Base-by-base conservation (phyloP, 2,888 invertebrate genomes). In the Pseudoips prasinana region DNA sequence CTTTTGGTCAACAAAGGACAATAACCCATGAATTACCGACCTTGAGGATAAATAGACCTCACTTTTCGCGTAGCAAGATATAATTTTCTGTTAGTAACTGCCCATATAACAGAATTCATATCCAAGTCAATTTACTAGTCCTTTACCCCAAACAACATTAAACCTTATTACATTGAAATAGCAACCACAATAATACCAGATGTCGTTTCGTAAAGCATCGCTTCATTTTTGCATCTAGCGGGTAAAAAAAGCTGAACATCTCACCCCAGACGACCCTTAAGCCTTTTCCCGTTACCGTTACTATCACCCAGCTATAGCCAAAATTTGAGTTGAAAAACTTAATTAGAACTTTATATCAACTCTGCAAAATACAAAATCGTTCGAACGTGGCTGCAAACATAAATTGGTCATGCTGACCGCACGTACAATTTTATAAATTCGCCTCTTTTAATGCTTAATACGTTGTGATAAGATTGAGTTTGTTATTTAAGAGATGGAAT, bases 251-350 rank as follows among this genome's bases (percentile, higher is more conserved):
- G 57, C 53, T 42, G 46, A 56, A 53, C 57, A 56, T 48, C 47
- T 43, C 49, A 51, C 56, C 60, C 53, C 32, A 47, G 55, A 56
- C 51, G 46, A 50, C 47, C 46, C 59, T 60, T 49, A 56, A 60
- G 59, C 47, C 62, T 48, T 50, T 47, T 52, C 38, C 59, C 52
- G 56, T 64, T 64, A 55, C 49, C 46, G 47, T 54, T 49, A 57
- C 58, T 63, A 63, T 56, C 39, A 58, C 47, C 48, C 40, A 37
- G 34, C 38, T 42, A 44, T 39, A 48, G 39, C 54, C 32, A 36
- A 39, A 29, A 39, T 40, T 30, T 36, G 8, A 4, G 1, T 4
- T 9, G 3, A 9, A 31, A 49, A 17, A 42, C 6, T 45, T 7
- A 23, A 42, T 37, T 20, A 20, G 2, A 20, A 20, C n/a, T 20